phyloP scores from a whole-genome alignment of 2,797 vertebrate species.

The Gephyroberyx darwinii region DNA sequence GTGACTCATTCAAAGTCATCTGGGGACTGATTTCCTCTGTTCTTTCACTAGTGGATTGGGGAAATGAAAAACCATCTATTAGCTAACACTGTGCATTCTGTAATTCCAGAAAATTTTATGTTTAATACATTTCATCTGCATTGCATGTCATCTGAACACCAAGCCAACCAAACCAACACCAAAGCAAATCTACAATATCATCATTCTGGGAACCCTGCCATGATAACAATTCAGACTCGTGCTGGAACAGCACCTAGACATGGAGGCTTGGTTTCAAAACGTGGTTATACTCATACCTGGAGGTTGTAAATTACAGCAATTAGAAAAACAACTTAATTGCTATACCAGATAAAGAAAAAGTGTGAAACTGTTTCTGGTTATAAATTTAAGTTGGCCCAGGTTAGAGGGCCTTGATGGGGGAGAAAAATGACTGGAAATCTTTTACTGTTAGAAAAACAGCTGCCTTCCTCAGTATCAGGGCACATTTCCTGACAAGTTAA shows the following conservation, averaged over 20 bases:
- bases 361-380: not conserved
- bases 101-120: too few relatives aligned
- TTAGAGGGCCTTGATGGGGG: not conserved
- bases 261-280: too few relatives aligned
- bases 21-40: not conserved
- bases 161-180: not conserved
- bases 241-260: not conserved
- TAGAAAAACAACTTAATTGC: too few relatives aligned
- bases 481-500: constrained; percentile 47
- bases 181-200: not conserved
- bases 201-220: constrained; percentile 21
- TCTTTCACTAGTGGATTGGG: too few relatives aligned
- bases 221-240: not conserved
- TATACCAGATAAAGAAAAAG: too few relatives aligned
- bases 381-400: not conserved
- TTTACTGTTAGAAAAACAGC: constrained; percentile 25
- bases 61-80: too few relatives aligned
- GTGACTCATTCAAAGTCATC: not conserved
- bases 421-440: not conserved
- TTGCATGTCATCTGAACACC: too few relatives aligned
- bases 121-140: too few relatives aligned
- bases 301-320: too few relatives aligned
- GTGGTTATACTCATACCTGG: too few relatives aligned
- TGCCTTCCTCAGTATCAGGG: not conserved
- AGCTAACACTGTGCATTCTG: too few relatives aligned